Conservation (phyloP, 2,113 vertebrate genomes). For the Hipposideros armiger region DNA sequence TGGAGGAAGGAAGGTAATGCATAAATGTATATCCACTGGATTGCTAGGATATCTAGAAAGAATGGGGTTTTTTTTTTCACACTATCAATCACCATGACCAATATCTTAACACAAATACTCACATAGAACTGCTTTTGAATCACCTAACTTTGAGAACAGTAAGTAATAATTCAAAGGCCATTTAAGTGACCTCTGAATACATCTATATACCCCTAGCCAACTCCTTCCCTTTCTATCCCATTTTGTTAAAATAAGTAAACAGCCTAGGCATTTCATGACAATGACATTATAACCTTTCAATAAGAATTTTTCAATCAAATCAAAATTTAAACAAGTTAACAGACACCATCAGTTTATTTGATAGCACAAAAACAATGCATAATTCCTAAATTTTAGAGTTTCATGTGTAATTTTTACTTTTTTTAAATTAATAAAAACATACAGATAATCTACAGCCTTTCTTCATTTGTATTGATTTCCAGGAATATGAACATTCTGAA, state of each 20-base stretch:
- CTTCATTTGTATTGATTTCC: not conserved
- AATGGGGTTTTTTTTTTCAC: slow-evolving; percentile 18
- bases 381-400: slow-evolving; percentile 3
- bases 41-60: not conserved
- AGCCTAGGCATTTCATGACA: not conserved
- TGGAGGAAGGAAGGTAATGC: not conserved
- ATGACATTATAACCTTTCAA: not conserved
- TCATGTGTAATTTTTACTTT: not conserved
- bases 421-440: not conserved
- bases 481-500: not conserved
- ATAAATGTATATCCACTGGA: not conserved
- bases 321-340: slow-evolving; percentile 35
- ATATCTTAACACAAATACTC: slow-evolving; percentile 44
- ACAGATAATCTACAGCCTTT: not conserved
- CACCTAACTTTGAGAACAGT: not conserved
- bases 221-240: not conserved
- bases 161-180: slow-evolving; percentile 26
- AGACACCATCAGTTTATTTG: not conserved
- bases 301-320: slow-evolving; percentile 47
- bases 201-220: not conserved
- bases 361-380: slow-evolving; percentile 3
- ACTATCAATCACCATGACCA: not conserved
- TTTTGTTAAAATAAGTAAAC: slow-evolving; percentile 53
- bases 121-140: slow-evolving; percentile 10
- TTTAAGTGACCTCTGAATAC: not conserved